phyloP scores from a whole-genome alignment of 2,888 invertebrate genomes.

The Callinectes sapidus region DNA sequence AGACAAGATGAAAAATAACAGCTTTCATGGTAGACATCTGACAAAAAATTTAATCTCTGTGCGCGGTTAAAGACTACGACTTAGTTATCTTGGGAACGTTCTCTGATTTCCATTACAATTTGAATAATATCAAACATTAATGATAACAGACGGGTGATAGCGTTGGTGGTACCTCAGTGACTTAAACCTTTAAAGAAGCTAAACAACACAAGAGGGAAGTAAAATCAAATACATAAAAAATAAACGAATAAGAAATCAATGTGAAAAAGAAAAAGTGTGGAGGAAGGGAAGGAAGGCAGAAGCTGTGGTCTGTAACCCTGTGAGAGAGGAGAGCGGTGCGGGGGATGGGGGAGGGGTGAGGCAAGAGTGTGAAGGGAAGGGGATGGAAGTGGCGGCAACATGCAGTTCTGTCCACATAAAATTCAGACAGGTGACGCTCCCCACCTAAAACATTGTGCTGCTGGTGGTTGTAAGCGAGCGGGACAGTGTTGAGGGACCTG shows the following conservation, averaged over 20 bases:
- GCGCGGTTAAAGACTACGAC: not conserved
- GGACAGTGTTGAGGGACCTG: constrained; percentile 82
- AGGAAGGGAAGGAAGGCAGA: not conserved
- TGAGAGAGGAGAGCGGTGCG: not conserved
- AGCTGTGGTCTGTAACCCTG: not conserved
- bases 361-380: not conserved
- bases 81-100: not conserved
- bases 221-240: not conserved
- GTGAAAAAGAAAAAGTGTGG: not conserved
- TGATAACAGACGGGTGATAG: not conserved
- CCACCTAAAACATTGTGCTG: constrained; percentile 86
- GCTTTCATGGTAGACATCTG: no score
- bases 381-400: not conserved
- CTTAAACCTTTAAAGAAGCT: not conserved
- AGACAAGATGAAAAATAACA: not conserved
- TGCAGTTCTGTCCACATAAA: not conserved
- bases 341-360: not conserved
- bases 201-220: not conserved
- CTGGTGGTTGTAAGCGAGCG: constrained; percentile 85
- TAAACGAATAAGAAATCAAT: not conserved
- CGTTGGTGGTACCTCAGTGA: not conserved
- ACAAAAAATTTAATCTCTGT: not conserved
- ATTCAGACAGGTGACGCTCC: constrained; percentile 38
- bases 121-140: not conserved
- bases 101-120: not conserved